A percentile compares a stretch with the other conserved stretches of the same genome.
Conservation (phyloP, 2,113 vertebrate genomes). For the Crotalus tigris region DNA sequence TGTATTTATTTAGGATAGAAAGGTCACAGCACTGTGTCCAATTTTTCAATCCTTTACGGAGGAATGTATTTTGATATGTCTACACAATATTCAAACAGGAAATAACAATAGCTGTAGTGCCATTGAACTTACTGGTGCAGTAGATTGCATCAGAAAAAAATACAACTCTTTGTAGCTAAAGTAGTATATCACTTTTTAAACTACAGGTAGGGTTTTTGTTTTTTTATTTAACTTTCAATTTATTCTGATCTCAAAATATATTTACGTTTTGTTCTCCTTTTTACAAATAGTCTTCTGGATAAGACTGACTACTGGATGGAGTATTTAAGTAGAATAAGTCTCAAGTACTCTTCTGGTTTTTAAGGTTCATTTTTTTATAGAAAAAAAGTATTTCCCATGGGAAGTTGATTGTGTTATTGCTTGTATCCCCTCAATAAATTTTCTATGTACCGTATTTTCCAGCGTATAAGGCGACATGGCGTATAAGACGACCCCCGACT, state of each 20-base stretch:
- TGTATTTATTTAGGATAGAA: not conserved
- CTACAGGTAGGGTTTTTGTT: not conserved
- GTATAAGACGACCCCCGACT: no score
- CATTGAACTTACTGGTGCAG: not conserved
- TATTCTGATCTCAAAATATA: no score
- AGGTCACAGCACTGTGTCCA: not conserved
- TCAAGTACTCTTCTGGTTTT: not conserved
- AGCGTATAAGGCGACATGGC: no score
- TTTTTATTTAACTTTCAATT: not conserved
- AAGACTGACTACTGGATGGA: not conserved
- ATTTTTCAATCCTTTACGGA: not conserved
- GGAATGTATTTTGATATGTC: not conserved
- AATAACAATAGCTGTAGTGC: not conserved
- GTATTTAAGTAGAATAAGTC: not conserved
- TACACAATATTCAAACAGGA: not conserved
- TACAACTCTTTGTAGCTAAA: not conserved
- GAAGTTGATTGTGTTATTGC: not conserved
- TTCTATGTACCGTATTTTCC: not conserved
- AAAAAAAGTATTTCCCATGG: constrained; percentile 8
- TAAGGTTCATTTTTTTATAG: not conserved
- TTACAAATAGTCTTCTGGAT: not conserved
- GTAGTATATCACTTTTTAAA: not conserved
- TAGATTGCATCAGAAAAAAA: not conserved
- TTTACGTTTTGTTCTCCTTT: no score
- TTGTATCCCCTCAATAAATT: constrained; percentile 6